phyloP scores from a whole-genome alignment of 2,113 vertebrate genomes.

The Tupaia tana region DNA sequence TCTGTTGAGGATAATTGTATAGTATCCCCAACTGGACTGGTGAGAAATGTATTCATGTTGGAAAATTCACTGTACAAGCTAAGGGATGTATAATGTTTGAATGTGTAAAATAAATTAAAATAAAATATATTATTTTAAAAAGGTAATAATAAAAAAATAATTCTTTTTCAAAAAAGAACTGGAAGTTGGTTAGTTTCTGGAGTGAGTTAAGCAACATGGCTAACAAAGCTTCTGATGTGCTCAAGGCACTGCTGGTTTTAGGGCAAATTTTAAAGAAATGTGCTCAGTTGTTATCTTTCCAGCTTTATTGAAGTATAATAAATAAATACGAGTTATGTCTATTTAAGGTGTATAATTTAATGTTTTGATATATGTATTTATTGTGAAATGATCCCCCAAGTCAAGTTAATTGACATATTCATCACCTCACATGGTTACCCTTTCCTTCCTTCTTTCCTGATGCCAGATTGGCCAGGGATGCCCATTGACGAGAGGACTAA shows the following conservation, averaged over 20 bases:
- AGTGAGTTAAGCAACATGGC: not conserved
- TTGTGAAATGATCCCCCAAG: not conserved
- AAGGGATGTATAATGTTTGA: too few relatives aligned
- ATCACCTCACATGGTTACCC: not conserved
- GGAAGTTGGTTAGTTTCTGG: not conserved
- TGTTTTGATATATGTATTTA: not conserved
- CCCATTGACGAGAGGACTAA: too few relatives aligned
- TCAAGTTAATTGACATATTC: not conserved
- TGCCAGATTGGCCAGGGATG: too few relatives aligned
- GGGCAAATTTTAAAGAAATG: not conserved
- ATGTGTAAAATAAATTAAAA: too few relatives aligned
- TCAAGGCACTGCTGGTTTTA: not conserved
- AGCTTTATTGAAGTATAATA: not conserved
- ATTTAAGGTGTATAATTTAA: not conserved
- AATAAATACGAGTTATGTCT: not conserved
- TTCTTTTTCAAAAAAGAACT: too few relatives aligned
- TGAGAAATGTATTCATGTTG: too few relatives aligned
- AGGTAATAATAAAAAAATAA: too few relatives aligned
- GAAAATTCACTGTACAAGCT: too few relatives aligned
- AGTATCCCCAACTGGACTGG: too few relatives aligned
- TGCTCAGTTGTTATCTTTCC: not conserved
- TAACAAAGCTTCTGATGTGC: not conserved
- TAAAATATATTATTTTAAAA: too few relatives aligned
- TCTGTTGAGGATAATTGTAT: too few relatives aligned
- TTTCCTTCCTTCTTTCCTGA: too few relatives aligned